Base-by-base conservation (phyloP, 2,797 vertebrate genomes). In the Lutjanus campechanus region DNA sequence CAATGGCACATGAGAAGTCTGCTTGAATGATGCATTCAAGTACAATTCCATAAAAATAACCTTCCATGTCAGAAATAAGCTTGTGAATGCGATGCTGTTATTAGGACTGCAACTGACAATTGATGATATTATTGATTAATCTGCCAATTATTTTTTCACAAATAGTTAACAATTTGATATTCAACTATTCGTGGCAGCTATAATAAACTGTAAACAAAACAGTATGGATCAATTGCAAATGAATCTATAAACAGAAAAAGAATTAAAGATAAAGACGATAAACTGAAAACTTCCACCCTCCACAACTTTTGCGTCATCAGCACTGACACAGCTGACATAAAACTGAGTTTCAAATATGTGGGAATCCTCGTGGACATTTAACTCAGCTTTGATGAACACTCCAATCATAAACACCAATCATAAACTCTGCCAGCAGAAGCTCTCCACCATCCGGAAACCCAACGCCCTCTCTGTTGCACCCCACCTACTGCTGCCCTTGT, bases 401-500 rank as follows among this genome's bases (percentile, higher is more conserved):
- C 41, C 25, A 62, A 62, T 64, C 40, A 68, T 29, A 51, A 59
- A 67, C 73, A 40, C 41, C 25, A 41, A 74, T 74, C 29, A 62
- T 36, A 11, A 72, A 46, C 62, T 55, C 40, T 65, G 65, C 65
- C 75, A 74, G 49, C 41, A 60, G 49, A 65, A 47, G 20, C 66
- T 70, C 55, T 71, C 29, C 36, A 2, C 19, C 64, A 73, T 59
- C 69, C 16, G 17, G 74, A 69, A 69, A 47, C 56, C 50, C n/a
- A 53, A 36, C 36, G 1, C 17, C 51, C 59, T 64, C 10, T 50
- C 46, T 53, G 22, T 22, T 56, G 56, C 49, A 63, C 44, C 50
- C 64, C 51, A 69, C 64, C 63, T 63, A 68, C 17, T 13, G 1
- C 56, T 67, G n/a, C 49, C 11, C 50, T 47, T 9, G 40, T 11